Evolutionary conservation across 1,140 invertebrate species (phyloP).

Genomic region (Leguminivora glycinivorella): DNA sequence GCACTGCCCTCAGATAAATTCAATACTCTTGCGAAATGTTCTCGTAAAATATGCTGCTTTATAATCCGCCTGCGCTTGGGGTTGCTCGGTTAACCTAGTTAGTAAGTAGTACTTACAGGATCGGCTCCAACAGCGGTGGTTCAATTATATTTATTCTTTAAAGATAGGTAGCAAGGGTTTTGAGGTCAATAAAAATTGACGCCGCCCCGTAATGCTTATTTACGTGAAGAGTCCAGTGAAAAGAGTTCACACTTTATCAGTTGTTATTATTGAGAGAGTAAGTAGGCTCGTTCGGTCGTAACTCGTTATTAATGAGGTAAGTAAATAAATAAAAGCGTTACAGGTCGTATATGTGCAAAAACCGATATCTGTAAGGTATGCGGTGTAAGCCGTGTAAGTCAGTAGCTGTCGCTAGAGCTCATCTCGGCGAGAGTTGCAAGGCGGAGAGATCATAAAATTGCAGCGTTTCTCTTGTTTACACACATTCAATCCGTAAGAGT

Average conservation of each 20-base stretch:
- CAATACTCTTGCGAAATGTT: slow-evolving; percentile 75
- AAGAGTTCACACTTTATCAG: slow-evolving; percentile 16
- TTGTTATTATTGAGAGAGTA: slow-evolving; percentile 7
- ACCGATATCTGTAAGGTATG: background rate
- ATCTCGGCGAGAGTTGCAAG: slow-evolving; percentile 17
- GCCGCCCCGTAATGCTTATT: slow-evolving; percentile 1
- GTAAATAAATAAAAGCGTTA: slow-evolving; percentile 13
- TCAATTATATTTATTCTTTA: slow-evolving; percentile 6
- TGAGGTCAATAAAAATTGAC: slow-evolving; percentile 14
- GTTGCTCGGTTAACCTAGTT: slow-evolving; percentile 25
- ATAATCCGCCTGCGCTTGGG: slow-evolving; percentile 26
- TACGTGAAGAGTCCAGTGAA: background rate
- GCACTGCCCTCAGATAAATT: slow-evolving; percentile 67
- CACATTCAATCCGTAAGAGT: slow-evolving; percentile 4
- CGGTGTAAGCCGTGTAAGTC: background rate
- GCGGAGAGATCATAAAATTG: slow-evolving; percentile 28
- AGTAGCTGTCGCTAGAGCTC: slow-evolving; percentile 20
- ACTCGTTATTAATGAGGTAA: background rate
- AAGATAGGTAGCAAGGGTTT: background rate
- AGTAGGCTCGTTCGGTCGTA: background rate
- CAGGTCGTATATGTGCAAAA: slow-evolving; percentile 2
- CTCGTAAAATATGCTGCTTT: slow-evolving; percentile 65
- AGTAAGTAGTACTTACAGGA: slow-evolving; percentile 16
- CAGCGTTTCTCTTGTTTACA: slow-evolving; percentile 24
- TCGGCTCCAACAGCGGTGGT: background rate